phyloP scores from a whole-genome alignment of 2,888 invertebrate species.

The Luperina nickerlii region DNA sequence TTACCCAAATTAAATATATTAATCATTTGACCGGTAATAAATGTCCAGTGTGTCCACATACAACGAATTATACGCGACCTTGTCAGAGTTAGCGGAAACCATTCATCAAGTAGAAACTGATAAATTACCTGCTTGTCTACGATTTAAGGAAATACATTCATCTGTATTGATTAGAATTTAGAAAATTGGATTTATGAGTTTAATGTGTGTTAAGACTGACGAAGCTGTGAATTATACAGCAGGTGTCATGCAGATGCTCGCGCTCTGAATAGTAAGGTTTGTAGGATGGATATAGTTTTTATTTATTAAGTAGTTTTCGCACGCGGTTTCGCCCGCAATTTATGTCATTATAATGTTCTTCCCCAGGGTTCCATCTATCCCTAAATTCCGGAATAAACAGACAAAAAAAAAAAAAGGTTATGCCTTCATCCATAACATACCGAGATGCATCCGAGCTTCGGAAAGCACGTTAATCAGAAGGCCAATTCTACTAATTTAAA shows the following conservation, averaged over 20 bases:
- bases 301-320: neutral
- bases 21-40: conserved; percentile 27
- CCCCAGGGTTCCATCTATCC: neutral
- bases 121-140: conserved; percentile 33
- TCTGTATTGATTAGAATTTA: conserved; percentile 13
- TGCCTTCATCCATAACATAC: neutral
- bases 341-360: neutral
- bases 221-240: neutral
- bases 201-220: conserved; percentile 11
- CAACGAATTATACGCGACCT: conserved; percentile 21
- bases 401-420: neutral
- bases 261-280: neutral
- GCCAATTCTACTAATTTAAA: no score
- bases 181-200: conserved; percentile 34
- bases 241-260: neutral
- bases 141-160: conserved; percentile 18
- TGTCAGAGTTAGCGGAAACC: conserved; percentile 16
- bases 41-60: conserved; percentile 26
- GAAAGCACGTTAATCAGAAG: neutral
- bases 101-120: conserved; percentile 35
- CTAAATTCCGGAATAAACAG: neutral
- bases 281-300: neutral
- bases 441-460: neutral
- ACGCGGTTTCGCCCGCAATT: neutral
- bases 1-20: conserved; percentile 27